Conservation (phyloP, 2,113 vertebrate genomes). For the Nothobranchius furzeri region DNA sequence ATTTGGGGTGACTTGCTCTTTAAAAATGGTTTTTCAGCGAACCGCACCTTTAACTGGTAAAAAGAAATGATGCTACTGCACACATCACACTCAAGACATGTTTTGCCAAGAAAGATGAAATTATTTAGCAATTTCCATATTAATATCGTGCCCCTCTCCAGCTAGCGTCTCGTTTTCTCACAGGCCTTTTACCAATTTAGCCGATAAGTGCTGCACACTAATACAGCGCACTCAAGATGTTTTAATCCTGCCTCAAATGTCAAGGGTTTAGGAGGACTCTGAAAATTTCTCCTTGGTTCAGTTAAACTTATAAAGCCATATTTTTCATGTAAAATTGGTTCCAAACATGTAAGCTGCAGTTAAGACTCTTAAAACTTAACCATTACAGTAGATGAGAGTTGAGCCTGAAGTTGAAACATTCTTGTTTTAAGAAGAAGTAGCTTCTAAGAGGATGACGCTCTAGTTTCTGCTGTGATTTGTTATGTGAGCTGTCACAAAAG, state of each 20-base stretch:
- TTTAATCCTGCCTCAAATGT: conserved; percentile 18
- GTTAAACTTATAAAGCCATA: neutral
- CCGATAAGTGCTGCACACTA: conserved; percentile 16
- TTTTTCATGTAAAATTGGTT: conserved; percentile 12
- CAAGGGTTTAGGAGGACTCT: conserved; percentile 14
- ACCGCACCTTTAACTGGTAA: neutral
- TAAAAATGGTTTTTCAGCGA: too few species aligned
- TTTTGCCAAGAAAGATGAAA: conserved; percentile 11
- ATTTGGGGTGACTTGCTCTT: too few species aligned
- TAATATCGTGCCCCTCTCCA: conserved; percentile 10
- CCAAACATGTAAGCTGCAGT: neutral
- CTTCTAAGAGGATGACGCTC: neutral
- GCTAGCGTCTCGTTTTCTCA: conserved; percentile 6
- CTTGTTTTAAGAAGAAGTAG: neutral
- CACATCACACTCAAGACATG: neutral
- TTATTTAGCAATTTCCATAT: conserved; percentile 23
- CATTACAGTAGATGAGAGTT: neutral
- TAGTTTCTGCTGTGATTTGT: neutral
- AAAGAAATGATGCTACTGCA: neutral
- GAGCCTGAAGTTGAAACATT: too few species aligned
- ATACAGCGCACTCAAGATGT: conserved; percentile 25
- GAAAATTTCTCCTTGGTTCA: conserved; percentile 9
- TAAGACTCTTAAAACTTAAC: neutral
- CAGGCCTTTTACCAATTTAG: conserved; percentile 17
- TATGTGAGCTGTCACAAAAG: neutral